These are phyloP conservation scores for Phthorimaea operculella DNA, from an alignment of 1,140 invertebrate genomes.

Conservation along the genomic window DNA sequence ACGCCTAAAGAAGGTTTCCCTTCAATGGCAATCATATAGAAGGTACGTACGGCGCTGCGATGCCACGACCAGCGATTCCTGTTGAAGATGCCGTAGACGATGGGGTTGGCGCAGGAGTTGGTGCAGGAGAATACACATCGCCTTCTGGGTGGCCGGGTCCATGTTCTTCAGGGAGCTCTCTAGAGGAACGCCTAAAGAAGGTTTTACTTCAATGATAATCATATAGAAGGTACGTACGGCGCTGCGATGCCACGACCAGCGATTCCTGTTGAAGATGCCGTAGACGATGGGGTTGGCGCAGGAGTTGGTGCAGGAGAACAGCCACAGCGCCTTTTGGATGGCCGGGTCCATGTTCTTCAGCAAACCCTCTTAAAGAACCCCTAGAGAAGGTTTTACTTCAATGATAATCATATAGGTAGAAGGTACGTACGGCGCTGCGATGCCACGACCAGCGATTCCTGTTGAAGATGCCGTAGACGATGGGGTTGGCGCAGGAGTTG, in stretches of 20 bases:
- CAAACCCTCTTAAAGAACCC: too few relatives aligned
- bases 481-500: constrained; percentile 92
- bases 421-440: not conserved
- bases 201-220: too few relatives aligned
- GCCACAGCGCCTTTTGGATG: constrained; percentile 86
- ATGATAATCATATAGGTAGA: too few relatives aligned
- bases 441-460: constrained; percentile 47
- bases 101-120: constrained; percentile 91
- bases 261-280: constrained; percentile 75
- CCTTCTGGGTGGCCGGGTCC: constrained; percentile 84
- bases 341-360: constrained; percentile 79
- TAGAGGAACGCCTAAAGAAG: too few relatives aligned
- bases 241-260: constrained; percentile 34
- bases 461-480: constrained; percentile 84
- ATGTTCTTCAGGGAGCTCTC: constrained; percentile 76
- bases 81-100: constrained; percentile 84
- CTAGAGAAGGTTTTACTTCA: too few relatives aligned
- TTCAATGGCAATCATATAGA: too few relatives aligned
- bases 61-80: constrained; percentile 47
- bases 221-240: too few relatives aligned
- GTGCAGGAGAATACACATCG: constrained; percentile 88
- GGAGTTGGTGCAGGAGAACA: constrained; percentile 95
- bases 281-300: constrained; percentile 90
- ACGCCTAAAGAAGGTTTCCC: too few relatives aligned
- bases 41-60: too few relatives aligned